These are phyloP conservation scores for Spizaetus ornatus DNA, from an alignment of 2,113 vertebrate genomes.

Conservation along the genomic window DNA sequence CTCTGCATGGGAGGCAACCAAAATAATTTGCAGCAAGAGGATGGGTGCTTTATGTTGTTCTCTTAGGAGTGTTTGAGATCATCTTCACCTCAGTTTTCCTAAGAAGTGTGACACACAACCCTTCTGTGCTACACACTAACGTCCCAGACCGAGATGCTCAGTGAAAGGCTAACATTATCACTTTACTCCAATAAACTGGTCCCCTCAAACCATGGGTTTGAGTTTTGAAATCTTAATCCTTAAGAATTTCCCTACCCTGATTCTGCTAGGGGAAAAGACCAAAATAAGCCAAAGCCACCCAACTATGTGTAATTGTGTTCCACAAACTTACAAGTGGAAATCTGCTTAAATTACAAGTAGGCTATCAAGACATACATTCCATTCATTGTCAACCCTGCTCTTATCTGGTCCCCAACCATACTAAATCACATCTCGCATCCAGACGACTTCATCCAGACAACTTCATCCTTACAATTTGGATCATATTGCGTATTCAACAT, in stretches of 20 bases:
- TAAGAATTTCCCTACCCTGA: not conserved
- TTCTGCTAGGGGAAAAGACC: not conserved
- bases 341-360: not conserved
- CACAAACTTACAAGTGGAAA: not conserved
- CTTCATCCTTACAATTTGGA: not conserved
- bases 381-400: not conserved
- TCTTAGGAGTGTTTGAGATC: not conserved
- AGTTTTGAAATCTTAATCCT: not conserved
- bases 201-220: not conserved
- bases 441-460: not conserved
- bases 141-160: not conserved
- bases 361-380: not conserved
- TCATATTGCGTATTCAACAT: not conserved
- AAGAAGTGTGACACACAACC: not conserved
- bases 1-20: not conserved
- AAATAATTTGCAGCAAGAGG: not conserved
- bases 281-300: slow-evolving; percentile 17
- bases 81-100: not conserved
- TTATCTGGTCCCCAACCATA: not conserved
- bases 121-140: not conserved
- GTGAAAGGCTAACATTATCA: not conserved
- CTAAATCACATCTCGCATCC: not conserved
- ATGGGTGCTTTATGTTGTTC: not conserved
- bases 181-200: not conserved
- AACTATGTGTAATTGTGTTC: not conserved